Percentiles rank a stretch among this genome's conserved stretches.
Conservation (phyloP, 2,888 invertebrate species). For the Trissonchulus latispiculum region DNA sequence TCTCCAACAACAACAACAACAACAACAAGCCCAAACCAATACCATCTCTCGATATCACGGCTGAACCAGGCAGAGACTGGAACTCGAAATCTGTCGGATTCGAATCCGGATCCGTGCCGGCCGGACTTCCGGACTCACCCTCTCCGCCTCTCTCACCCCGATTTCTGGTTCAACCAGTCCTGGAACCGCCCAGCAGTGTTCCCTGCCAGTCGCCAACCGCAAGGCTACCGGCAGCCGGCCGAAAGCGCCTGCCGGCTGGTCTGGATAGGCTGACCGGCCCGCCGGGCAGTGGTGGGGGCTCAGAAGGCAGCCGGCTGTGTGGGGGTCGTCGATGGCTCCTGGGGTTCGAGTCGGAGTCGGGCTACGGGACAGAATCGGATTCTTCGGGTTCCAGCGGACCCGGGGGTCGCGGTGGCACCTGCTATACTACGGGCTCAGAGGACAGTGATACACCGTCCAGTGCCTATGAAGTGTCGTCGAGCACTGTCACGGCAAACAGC, state of each 20-base stretch:
- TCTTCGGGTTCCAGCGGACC: not conserved
- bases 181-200: too few species aligned
- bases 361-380: not conserved
- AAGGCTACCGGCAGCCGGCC: not conserved
- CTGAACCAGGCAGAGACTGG: not conserved
- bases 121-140: not conserved
- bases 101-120: not conserved
- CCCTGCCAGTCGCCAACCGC: too few species aligned
- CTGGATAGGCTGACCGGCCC: not conserved
- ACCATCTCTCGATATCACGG: not conserved
- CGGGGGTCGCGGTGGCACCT: not conserved
- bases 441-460: too few species aligned
- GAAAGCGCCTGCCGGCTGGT: not conserved
- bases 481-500: not conserved
- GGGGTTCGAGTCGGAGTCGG: not conserved
- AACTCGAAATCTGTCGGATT: not conserved
- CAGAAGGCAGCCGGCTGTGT: too few species aligned
- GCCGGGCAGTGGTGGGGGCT: too few species aligned
- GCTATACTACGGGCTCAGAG: not conserved
- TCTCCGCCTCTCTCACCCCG: not conserved
- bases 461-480: not conserved
- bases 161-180: not conserved
- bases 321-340: too few species aligned
- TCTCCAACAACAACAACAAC: too few species aligned
- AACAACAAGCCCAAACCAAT: too few species aligned